Evolutionary conservation across 2,113 vertebrate genomes (phyloP).

Genomic region (Petaurus breviceps): DNA sequence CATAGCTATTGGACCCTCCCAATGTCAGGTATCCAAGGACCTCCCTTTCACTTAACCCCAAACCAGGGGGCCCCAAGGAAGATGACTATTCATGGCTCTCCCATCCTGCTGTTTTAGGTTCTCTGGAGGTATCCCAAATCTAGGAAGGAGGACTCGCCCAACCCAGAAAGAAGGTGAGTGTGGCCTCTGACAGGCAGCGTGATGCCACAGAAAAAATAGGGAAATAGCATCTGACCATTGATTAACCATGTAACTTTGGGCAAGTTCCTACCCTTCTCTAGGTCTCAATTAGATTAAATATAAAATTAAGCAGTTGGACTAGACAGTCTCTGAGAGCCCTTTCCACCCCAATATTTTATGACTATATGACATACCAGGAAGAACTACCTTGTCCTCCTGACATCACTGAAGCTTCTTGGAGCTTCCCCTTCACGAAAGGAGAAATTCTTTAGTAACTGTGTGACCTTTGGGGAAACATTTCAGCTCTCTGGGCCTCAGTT

Average conservation of each 20-base stretch:
- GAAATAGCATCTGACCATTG: not conserved
- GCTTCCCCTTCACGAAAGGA: not conserved
- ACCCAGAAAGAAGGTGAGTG: not conserved
- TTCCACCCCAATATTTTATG: not conserved
- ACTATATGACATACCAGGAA: not conserved
- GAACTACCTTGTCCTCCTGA: not conserved
- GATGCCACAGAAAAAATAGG: not conserved
- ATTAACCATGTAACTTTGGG: not conserved
- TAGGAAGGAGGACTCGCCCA: not conserved
- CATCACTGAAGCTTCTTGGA: not conserved
- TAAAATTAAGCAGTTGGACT: not conserved
- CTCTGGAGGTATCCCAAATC: not conserved
- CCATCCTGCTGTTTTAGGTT: not conserved
- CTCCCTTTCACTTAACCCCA: not conserved
- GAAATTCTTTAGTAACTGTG: not conserved
- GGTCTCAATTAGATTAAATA: not conserved
- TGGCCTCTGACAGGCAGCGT: not conserved
- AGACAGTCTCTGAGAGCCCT: not conserved
- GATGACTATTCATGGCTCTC: not conserved
- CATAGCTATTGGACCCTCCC: not conserved
- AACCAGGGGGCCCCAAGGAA: not conserved
- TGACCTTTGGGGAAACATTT: not conserved
- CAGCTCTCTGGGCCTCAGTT: not conserved
- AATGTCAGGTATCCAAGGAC: not conserved
- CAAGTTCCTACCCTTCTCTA: not conserved